Conservation (phyloP, 2,797 vertebrate species). For the Octomys mimax region DNA sequence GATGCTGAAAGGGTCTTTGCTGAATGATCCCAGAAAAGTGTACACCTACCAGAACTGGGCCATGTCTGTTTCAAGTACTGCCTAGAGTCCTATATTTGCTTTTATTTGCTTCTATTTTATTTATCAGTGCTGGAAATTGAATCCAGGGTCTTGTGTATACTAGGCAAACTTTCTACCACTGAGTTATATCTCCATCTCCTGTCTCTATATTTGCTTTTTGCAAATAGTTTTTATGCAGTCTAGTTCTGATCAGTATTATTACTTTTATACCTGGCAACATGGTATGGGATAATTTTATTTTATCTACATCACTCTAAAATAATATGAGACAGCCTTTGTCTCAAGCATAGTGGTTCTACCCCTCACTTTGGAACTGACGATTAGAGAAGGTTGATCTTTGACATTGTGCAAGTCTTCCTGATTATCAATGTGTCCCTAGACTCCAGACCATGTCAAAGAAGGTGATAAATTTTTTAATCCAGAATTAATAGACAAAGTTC, state of each 20-base stretch:
- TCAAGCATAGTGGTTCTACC: background rate
- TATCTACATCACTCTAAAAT: constrained; percentile 4
- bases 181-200: background rate
- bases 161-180: background rate
- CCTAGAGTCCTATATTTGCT: background rate
- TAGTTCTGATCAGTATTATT: background rate
- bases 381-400: constrained; percentile 26
- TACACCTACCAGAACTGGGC: background rate
- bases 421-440: background rate
- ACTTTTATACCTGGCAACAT: constrained; percentile 9
- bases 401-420: constrained; percentile 21
- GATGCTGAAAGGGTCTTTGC: background rate
- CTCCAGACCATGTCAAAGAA: constrained; percentile 14
- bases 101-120: constrained; percentile 5
- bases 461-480: constrained; percentile 13
- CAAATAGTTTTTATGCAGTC: constrained; percentile 52
- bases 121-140: background rate
- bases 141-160: background rate
- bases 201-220: constrained; percentile 43
- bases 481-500: constrained; percentile 38
- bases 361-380: background rate
- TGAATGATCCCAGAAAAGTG: constrained; percentile 38
- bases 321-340: background rate
- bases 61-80: constrained; percentile 42
- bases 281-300: constrained; percentile 13